Base-by-base conservation (phyloP, 2,888 invertebrate genomes). In the Yponomeuta malinellus region DNA sequence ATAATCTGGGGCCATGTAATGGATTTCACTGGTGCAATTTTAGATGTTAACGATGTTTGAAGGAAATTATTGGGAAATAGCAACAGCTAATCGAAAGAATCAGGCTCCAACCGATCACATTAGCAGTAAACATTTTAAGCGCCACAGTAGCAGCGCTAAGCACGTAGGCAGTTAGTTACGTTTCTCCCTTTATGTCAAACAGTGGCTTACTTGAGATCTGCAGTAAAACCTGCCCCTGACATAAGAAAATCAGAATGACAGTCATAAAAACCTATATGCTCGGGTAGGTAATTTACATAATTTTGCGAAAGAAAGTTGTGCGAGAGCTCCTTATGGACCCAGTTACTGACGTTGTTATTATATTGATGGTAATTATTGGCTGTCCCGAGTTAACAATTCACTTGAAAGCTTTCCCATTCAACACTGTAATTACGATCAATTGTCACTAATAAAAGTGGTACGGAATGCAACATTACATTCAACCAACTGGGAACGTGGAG, bases 401-500 rank as follows among this genome's bases (percentile, higher is more conserved):
- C 52, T 59, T 15, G 52, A 59, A 59, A 59, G 52, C 69, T 59
- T 77, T 78, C 79, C 79, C 79, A 76, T 75, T 76, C 76, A 72
- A 75, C 74, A 72, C 75, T 77, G 75, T 80, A 83, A 87, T 87
- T 86, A 84, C 79, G 75, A 79, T 78, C 88, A 89, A 89, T 89
- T 89, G 87, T 81, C 78, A 76, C 81, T 82, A 86, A 88, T 87
- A 83, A 85, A 83, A 82, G 79, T 79, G 80, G 80, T n/a, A 10
- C 15, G 52, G 52, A 15, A 67, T 67, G 79, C 76, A 80, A 80
- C 80, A 82, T 81, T 83, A 79, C 81, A 78, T 79, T 85, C 81
- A 84, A 85, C 85, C 82, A 73, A 78, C 74, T 6, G 74, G 72
- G 75, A 59, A 59, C 8, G 12, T 15, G 12, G 15, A 15, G 52